A percentile compares a stretch with the other conserved stretches of the same genome.
These are phyloP conservation scores for Troides helena DNA, from an alignment of 2,888 invertebrate genomes.

Conservation along the genomic window DNA sequence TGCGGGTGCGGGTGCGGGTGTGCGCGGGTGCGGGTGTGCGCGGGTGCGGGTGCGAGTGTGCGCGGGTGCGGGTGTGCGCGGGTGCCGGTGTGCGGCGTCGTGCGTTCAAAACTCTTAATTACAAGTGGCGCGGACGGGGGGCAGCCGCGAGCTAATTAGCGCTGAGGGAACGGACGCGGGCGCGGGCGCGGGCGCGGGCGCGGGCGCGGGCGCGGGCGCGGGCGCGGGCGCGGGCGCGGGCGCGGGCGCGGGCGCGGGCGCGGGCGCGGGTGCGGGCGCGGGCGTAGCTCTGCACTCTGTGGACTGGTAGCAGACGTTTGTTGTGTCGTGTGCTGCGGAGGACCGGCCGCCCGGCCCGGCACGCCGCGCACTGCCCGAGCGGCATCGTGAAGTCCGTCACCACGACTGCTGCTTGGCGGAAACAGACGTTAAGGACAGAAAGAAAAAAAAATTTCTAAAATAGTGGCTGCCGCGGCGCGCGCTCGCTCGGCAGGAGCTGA, in stretches of 20 bases:
- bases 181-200: too few relatives aligned
- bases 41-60: slow-evolving; percentile 5
- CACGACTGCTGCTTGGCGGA: not conserved
- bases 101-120: slow-evolving; percentile 24
- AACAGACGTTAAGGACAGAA: not conserved
- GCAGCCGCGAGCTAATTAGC: slow-evolving; percentile 25
- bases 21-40: not conserved
- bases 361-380: not conserved
- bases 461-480: too few relatives aligned
- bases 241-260: too few relatives aligned
- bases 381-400: not conserved
- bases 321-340: too few relatives aligned
- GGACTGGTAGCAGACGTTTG: too few relatives aligned
- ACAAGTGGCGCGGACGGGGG: slow-evolving; percentile 11
- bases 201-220: too few relatives aligned
- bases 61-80: not conserved
- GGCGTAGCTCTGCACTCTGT: too few relatives aligned
- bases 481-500: too few relatives aligned
- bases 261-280: too few relatives aligned
- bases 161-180: not conserved
- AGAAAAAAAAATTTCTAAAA: too few relatives aligned
- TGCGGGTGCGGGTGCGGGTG: not conserved
- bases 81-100: slow-evolving; percentile 6
- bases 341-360: too few relatives aligned
- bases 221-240: too few relatives aligned